Base-by-base conservation (phyloP, 2,888 invertebrate species). In the Mythimna albipuncta region DNA sequence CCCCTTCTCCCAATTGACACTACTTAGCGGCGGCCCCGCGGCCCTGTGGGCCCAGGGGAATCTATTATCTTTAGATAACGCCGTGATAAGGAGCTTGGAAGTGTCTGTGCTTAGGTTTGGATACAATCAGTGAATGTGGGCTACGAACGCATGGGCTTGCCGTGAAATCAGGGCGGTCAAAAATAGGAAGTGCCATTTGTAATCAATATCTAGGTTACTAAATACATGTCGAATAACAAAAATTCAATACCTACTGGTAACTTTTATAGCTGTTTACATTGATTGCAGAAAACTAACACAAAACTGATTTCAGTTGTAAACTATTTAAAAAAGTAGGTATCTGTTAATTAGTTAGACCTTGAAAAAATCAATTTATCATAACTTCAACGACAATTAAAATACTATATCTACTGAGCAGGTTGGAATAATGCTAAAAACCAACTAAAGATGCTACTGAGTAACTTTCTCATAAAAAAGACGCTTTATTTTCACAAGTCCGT, bases 21-120 rank as follows among this genome's bases (percentile, higher is more conserved):
- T 82, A 85, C 86, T 86, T 86, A 82, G 41, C 38, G 79, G 55
- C 68, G 67, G 61, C 50, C 82, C 66, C 64, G 52, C 47, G 47
- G 47, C 47, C 47, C 16, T 5, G 47, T 6, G 67, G 61, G 44
- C 82, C 66, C 64, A 41, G 9, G 72, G 67, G 76, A 75, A 67
- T 71, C 73, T 67, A 84, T 82, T 75, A 75, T 74, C 81, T 76
- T 69, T 47, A 79, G 81, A 77, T 86, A 84, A 84, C 64, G 50
- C 19, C 47, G 9, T 64, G 58, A 74, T 66, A 69, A 69, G 32
- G 44, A 47, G 32, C 32, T 21, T 10, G 7, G 35, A 55, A 54
- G 52, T 41, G 35, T 41, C 50, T 41, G 26, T 26, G 26, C 44
- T 55, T 70, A n/a, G 32, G 65, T 54, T 19, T 19, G 50, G 47